Evolutionary conservation across 2,113 vertebrate genomes (phyloP), one percentile per base, ranked within the genome.

Genomic region (Sander lucioperca): DNA sequence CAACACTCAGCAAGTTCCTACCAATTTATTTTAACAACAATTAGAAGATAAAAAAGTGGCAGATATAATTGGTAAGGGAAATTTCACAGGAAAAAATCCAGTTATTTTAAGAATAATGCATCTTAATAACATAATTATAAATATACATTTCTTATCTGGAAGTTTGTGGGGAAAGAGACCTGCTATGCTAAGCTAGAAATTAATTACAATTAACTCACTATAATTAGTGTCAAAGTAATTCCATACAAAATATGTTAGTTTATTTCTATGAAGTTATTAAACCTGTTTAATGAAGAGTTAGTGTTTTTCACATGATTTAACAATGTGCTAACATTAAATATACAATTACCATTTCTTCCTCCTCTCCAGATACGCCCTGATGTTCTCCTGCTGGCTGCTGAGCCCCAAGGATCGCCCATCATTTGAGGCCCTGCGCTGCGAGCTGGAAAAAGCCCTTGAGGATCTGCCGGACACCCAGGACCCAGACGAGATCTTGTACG

Each of bases 361-460:
- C 14, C 82, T 59, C 56, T 77, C 13, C 90, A 98, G 97, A 82
- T 97, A 98, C 23, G 80, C 95, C 23, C 89, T 97, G 83, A 98
- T 98, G 97, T 96, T 95, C 66, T 95, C 94, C 82, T 97, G 97
- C 89, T 98, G 97, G 97, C 93, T 96, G n/a, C 92, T 98, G 85
- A 97, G 96, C 78, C 96, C 97, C 0, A 96, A 96, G 50, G 96
- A 97, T 53, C 93, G 97, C 0, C 97, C 96, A 0, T 93, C 92
- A 4, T 98, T 98, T 10, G 86, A 97, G 79, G 88, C 93, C 9
- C 92, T 97, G 61, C 84, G 95, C 73, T 94, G 94, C 12, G 96
- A 96, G 84, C 93, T 98, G 82, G 96, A 97, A 88, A 96, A 96
- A 51, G 95, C 95, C 9, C 91, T 97, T 0, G 96, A 97, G 56